Base-by-base conservation (phyloP, 2,888 invertebrate species). In the Incurvaria masculella region DNA sequence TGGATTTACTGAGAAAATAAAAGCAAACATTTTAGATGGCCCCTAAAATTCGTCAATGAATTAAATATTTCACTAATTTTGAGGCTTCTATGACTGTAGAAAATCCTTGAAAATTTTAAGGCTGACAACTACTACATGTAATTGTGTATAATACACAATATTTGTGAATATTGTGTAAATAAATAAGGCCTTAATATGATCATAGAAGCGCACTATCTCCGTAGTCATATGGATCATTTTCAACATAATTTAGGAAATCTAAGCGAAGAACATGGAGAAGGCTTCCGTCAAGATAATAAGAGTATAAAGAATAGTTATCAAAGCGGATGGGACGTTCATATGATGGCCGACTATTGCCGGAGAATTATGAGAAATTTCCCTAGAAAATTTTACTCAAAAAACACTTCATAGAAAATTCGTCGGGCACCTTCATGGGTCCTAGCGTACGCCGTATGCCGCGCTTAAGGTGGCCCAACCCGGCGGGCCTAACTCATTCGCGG, bases 321-420 rank as follows among this genome's bases (percentile, higher is more conserved):
- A 52, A 61, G 60, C 52, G 53, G 53, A 46, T 59, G 59, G 59
- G 53, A 55, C 53, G 33, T 20, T n/a, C 42, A 56, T 49, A 57
- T 58, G 56, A 57, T 60, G 56, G 54, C 57, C 44, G 61, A 61
- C 50, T 64, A 60, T 51, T 61, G 60, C 50, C 61, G 58, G 59
- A 54, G 47, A 45, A 46, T 51, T 33, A 38, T 49, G 49, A 42
- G 49, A 44, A 49, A 51, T 46, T 46, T 27, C 41, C 49, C 46
- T 47, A 42, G 47, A 45, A 44, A 20, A 19, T 38, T 47, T 44
- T 45, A 50, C 49, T 47, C 49, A 42, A 47, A 44, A 21, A 49
- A 52, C 49, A 48, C 46, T 33, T 45, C 27, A 42, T 48, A 52
- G 47, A 44, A 38, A 47, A 23, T 5, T 23, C 10, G 5, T 23